Evolutionary conservation across 2,113 vertebrate species (phyloP), one percentile per base, ranked within the genome.

Genomic region (Sinocyclocheilus maitianheensis): DNA sequence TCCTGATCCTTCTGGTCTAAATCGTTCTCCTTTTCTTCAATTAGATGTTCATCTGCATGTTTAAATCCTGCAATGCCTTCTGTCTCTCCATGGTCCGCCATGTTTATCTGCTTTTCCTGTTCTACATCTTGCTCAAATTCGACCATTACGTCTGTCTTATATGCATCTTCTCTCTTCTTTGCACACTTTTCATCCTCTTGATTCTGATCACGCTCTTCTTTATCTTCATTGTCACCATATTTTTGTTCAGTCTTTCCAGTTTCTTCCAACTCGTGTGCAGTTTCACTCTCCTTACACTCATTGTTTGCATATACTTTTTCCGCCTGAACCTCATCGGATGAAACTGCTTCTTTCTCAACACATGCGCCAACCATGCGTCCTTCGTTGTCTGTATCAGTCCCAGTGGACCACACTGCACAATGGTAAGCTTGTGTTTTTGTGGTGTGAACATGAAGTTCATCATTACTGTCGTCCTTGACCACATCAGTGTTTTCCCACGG

Each of bases 401-500:
- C 34, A 22, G 30, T 5, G 71, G 46, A 63, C 84, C 83, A 86
- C 40, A 5, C 11, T 37, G 63, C 53, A 69, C 48, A 48, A 40
- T 5, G 0, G 14, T 20, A 37, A 22, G 24, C 5, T 40, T 51
- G 69, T 51, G 43, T 85, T 34, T 34, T 65, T 24, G 58, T 74
- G 11, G 16, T 22, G 20, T 58, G 7, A 40, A 83, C 26, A 55
- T 24, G 2, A 24, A 37, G 63, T 40, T 69, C 51, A 26, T 53
- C 83, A 26, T 51, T 69, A 14, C 72, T 43, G 20, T 55, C 34
- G 6, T 30, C 22, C 6, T 51, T 46, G 9, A 43, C 60, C 63
- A 46, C 13, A 18, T 24, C 79, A 8, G 5, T 37, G 14, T 84
- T 90, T n/a, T 90, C 79, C 89, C 87, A 88, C 26, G 78, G 78